Evolutionary conservation across 2,113 vertebrate species (phyloP).

Genomic region (Copsychus sechellarum): DNA sequence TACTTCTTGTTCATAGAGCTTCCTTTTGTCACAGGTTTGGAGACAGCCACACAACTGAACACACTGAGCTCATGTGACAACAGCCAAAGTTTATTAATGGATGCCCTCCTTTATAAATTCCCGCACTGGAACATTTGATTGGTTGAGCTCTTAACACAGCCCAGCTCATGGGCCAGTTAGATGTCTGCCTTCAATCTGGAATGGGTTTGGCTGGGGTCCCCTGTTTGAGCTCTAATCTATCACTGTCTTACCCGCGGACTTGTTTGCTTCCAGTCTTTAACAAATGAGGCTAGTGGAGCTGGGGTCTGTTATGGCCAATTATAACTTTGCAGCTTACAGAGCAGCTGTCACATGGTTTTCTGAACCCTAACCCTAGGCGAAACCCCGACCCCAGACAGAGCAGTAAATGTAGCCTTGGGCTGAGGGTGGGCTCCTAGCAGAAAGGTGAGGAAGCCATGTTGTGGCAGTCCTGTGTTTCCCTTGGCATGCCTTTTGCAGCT

Average conservation of each 20-base stretch:
- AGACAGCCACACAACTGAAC: background rate
- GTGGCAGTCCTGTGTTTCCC: too few species aligned
- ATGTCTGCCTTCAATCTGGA: background rate
- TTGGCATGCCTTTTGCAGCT: too few species aligned
- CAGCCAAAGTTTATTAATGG: background rate
- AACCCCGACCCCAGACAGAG: too few species aligned
- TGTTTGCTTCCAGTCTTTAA: background rate
- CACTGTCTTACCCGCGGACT: background rate
- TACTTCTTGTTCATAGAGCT: background rate
- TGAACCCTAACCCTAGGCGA: too few species aligned
- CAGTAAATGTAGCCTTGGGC: too few species aligned
- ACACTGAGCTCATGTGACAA: background rate
- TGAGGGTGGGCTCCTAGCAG: too few species aligned
- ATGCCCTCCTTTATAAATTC: background rate
- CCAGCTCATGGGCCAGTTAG: background rate
- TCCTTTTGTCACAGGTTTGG: background rate
- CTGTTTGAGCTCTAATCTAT: background rate
- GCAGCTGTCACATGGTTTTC: background rate
- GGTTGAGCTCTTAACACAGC: background rate
- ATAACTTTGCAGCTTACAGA: background rate
- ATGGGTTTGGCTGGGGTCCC: background rate
- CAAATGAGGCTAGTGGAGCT: background rate
- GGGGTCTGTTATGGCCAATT: background rate
- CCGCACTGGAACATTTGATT: background rate
- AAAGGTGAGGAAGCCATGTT: too few species aligned